Evolutionary conservation across 2,113 vertebrate genomes (phyloP), one percentile per base, ranked within the genome.

Genomic region (Crotalus viridis): DNA sequence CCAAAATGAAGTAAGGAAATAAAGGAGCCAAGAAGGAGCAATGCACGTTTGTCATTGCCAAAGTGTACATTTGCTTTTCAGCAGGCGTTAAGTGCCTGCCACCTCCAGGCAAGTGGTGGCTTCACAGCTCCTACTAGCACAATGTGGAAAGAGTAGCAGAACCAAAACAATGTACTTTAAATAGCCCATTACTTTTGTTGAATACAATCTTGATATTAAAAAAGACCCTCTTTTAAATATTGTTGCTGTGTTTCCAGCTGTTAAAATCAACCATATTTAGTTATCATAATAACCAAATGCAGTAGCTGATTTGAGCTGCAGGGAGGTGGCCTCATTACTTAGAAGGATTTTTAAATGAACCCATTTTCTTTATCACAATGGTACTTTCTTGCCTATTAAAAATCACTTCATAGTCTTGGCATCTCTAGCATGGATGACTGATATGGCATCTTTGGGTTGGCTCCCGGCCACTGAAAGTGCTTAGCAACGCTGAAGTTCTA

Each of bases 171-270:
- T 96, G 93, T 93, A 43, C 92, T 94, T 97, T 96, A 96, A 97
- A 96, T 95, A 95, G 85, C 93, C 96, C 92, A 97, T 98, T 96
- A 94, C 94, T 89, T 56, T 96, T 96, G 95, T 96, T 96, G 97
- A 98, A 97, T 94, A 94, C 61, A 96, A 96, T 96, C 95, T 96
- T 96, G 94, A 87, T 87, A 95, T 95, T 97, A 97, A 95, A 96
- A 95, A 93, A 89, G 33, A 28, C 12, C 0, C 91, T 96, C 95
- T 96, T 97, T 97, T 96, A 97, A 98, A 97, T 96, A 97, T 96
- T 97, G 96, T 97, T 95, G 87, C 98, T 95, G 93, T 26, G 5
- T 97, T 97, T 98, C 97, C 98, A 98, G 97, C 98, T 98, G 97
- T 97, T 98, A 97, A 96, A 96, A 94, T 97, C 95, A 95, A 94